Base-by-base conservation (phyloP, 64 coral and sea anemone species). In the Acropora tenuis region DNA sequence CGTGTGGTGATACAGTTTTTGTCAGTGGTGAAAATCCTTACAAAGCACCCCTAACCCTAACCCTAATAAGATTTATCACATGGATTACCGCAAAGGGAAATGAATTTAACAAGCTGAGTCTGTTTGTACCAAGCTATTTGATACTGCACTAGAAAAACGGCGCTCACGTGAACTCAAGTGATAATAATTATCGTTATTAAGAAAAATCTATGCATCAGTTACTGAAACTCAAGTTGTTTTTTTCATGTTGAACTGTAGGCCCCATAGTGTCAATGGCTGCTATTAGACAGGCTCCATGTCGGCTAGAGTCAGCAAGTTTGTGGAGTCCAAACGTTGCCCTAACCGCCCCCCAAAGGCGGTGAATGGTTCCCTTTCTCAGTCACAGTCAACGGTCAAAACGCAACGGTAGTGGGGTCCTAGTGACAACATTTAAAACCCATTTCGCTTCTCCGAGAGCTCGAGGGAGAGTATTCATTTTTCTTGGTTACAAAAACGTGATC, bases 261-360 rank as follows among this genome's bases (percentile, higher is more conserved):
- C 93, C 8, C 88, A 95, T 30, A 86, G 17, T 6, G 5, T 40
- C 2, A 41, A 50, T 3, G 50, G 82, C 16, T 95, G 93, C 61
- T 90, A 90, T 74, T 80, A 94, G 50, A 94, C 93, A 1, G 88
- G 93, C 18, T 94, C 78, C 80, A 89, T 91, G 52, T 19, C 50
- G 8, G 90, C 73, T 15, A 88, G 93, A 4, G 76, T 79, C 1
- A 5, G 65, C 9, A 78, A 19, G 5, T 80, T 84, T 71, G 48
- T 76, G 8, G 60, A 71, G 82, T 48, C 6, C 44, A n/a, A 68
- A 68, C 12, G 47, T 6, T 94, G 93, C 41, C 93, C 80, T 17
- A 94, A 90, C 53, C 88, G 93, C 11, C 93, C 88, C 93, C 93
- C 1, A 84, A 75, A 50, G 91, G 91, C 65, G 76, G 86, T 4